Conservation (phyloP, 2,888 invertebrate species). For the Machimus atricapillus region DNA sequence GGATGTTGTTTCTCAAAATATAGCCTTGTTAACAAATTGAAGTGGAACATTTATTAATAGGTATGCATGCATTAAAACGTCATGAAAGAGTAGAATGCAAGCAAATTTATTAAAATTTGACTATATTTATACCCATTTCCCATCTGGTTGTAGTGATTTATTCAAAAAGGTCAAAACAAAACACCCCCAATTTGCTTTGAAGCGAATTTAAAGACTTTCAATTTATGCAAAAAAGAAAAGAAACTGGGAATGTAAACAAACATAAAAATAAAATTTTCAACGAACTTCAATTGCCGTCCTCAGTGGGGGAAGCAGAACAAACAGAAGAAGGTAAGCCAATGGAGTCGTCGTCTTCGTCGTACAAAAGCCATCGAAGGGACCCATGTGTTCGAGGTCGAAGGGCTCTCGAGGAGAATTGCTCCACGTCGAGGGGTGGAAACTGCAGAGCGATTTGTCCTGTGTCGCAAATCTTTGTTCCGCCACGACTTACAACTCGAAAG, state of each 20-base stretch:
- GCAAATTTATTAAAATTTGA: not conserved
- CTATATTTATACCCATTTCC: not conserved
- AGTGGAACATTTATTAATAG: too few species aligned
- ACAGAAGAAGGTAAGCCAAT: not conserved
- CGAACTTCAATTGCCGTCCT: constrained; percentile 30
- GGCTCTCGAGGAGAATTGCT: not conserved
- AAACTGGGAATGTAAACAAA: not conserved
- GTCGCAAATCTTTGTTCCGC: not conserved
- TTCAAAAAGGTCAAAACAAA: not conserved
- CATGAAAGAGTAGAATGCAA: not conserved
- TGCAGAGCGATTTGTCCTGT: constrained; percentile 28
- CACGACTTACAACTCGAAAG: constrained; percentile 2
- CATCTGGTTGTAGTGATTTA: not conserved
- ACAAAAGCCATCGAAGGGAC: not conserved
- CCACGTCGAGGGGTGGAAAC: not conserved
- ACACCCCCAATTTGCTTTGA: not conserved
- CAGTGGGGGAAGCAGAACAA: constrained; percentile 21
- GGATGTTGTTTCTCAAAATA: too few species aligned
- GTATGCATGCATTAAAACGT: too few species aligned
- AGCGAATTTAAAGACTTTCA: not conserved
- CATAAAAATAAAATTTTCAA: constrained; percentile 14
- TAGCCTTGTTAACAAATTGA: too few species aligned
- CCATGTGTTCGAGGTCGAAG: not conserved
- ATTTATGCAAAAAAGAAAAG: not conserved
- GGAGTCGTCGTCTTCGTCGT: not conserved